Evolutionary conservation across 1,140 invertebrate species (phyloP).

Genomic region (Galendromus occidentalis): DNA sequence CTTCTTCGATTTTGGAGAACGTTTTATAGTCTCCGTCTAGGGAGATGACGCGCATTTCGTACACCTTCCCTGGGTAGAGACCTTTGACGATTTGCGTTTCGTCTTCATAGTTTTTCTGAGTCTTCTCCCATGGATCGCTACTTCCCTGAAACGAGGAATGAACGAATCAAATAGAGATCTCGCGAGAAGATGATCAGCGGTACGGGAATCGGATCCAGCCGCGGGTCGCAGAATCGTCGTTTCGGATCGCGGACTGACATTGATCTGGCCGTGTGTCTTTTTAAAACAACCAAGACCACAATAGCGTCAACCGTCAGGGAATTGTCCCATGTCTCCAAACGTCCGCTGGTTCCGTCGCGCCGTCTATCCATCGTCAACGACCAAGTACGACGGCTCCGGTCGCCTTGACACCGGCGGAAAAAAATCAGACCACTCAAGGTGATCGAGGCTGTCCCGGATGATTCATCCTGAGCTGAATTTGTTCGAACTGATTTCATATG

Average conservation of each 20-base stretch:
- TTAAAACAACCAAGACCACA: too few relatives aligned
- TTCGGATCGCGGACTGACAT: too few relatives aligned
- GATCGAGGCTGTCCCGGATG: too few relatives aligned
- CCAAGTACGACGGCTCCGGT: background rate
- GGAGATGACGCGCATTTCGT: conserved; percentile 73
- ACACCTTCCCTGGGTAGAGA: conserved; percentile 55
- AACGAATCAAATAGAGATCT: background rate
- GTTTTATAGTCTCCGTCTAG: conserved; percentile 62
- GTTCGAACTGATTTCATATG: too few relatives aligned
- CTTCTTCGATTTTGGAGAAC: conserved; percentile 47
- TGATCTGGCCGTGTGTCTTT: too few relatives aligned
- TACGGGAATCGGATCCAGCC: background rate
- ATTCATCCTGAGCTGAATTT: too few relatives aligned
- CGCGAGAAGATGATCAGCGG: background rate
- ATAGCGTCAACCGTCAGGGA: too few relatives aligned
- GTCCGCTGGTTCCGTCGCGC: too few relatives aligned
- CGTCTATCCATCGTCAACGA: too few relatives aligned
- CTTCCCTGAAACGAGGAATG: conserved; percentile 24
- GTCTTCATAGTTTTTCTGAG: conserved; percentile 43
- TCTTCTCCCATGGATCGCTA: conserved; percentile 35
- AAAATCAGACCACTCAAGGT: too few relatives aligned
- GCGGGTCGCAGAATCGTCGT: background rate
- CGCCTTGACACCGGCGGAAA: background rate
- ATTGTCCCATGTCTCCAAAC: too few relatives aligned
- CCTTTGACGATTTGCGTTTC: conserved; percentile 53